Evolutionary conservation across 2,113 vertebrate genomes (phyloP), one percentile per base, ranked within the genome.

Genomic region (Clarias batrachus): DNA sequence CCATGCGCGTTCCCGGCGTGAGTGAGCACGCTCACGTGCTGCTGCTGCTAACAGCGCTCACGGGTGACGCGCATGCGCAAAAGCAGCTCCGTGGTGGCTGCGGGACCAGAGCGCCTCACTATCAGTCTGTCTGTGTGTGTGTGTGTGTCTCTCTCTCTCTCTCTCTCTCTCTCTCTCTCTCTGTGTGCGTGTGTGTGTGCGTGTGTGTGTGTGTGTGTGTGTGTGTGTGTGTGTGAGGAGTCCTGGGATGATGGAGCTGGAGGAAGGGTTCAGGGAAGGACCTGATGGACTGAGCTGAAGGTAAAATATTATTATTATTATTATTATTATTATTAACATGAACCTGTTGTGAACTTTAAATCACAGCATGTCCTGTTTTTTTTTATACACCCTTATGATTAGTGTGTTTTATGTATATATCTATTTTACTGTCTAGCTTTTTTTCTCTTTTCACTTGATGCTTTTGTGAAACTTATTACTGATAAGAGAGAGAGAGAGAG

Each of bases 21-120:
- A 23, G 59, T 76, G 71, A 63, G 89, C 89, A 81, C 89, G 89
- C 59, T 57, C 62, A 83, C 84, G n/a, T 82, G 65, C 81, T 89
- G 86, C 73, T 74, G 86, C 33, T 37, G 33, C 33, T 66, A 86
- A 30, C 4, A 57, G 6, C 7, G 70, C 83, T 68, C 76, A 84
- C 19, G 54, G 63, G 63, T 87, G 81, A 68, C 74, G 84, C 84
- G 71, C 86, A 85, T 82, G 82, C 84, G 86, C 89, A 65, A 56
- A 23, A 60, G 48, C 66, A 37, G 16, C 63, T 82, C 70, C 17
- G 81, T 78, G 86, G 59, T 66, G 74, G 71, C 83, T 52, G 76
- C 62, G 84, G 85, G 84, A 52, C 71, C 73, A 33, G 80, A 85
- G 79, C 79, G 21, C 21, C 17, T 73, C 60, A 21, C 57, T 33